Percentiles rank a stretch among this genome's conserved stretches.
These are phyloP conservation scores for Macrophya alboannulata DNA, from an alignment of 2,888 invertebrate species.

Conservation along the genomic window DNA sequence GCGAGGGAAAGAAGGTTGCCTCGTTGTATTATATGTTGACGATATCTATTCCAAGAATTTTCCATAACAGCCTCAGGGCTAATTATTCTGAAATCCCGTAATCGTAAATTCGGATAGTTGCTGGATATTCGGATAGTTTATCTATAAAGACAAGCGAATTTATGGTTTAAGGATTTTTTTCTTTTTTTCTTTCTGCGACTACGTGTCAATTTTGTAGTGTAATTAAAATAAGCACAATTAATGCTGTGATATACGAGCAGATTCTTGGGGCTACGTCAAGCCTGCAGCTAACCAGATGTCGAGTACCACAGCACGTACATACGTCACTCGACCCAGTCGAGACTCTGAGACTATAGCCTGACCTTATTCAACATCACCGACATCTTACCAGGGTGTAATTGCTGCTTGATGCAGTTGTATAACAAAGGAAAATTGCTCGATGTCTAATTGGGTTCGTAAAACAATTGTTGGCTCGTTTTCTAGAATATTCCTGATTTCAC, in stretches of 20 bases:
- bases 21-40: constrained; percentile 15
- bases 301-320: constrained; percentile 22
- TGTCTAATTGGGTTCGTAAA: constrained; percentile 31
- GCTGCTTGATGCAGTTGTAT: constrained; percentile 31
- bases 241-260: background rate
- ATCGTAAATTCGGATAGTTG: too few species aligned
- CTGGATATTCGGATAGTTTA: too few species aligned
- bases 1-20: background rate
- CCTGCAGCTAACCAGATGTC: constrained; percentile 30
- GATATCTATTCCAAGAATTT: constrained; percentile 6
- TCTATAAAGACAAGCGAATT: too few species aligned
- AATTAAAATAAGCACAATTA: constrained; percentile 21
- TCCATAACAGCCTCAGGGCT: background rate
- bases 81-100: background rate
- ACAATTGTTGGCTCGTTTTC: background rate
- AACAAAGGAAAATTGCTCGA: constrained; percentile 28
- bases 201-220: background rate
- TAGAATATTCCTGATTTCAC: background rate
- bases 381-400: constrained; percentile 44
- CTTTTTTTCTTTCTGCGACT: background rate
- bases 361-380: constrained; percentile 31
- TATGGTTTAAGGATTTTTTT: too few species aligned
- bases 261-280: constrained; percentile 25
- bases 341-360: constrained; percentile 15
- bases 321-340: constrained; percentile 50